Conservation (phyloP, 2,113 vertebrate species). For the Triplophysa tibetana region DNA sequence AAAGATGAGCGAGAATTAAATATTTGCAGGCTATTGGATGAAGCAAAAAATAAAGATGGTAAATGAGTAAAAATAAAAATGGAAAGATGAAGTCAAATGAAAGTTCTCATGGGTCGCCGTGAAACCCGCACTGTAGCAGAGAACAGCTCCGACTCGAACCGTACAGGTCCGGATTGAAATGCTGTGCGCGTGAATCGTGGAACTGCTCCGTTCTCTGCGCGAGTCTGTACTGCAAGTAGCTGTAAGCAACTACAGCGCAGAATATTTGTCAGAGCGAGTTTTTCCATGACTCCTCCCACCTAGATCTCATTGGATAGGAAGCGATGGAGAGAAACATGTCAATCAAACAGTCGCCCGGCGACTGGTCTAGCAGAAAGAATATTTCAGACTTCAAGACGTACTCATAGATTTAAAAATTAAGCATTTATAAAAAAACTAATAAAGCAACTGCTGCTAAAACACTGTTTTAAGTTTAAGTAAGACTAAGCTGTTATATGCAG, state of each 20-base stretch:
- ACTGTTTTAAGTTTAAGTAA: not conserved
- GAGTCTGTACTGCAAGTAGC: slow-evolving; percentile 70
- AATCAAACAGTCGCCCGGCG: slow-evolving; percentile 62
- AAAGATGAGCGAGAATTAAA: slow-evolving; percentile 45
- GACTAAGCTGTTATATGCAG: not conserved
- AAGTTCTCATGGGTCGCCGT: slow-evolving; percentile 69
- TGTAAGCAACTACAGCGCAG: slow-evolving; percentile 61
- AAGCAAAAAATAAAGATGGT: slow-evolving; percentile 59
- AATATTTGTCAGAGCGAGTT: slow-evolving; percentile 68
- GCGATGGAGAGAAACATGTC: slow-evolving; percentile 60
- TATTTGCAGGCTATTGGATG: slow-evolving; percentile 57
- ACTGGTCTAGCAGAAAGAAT: slow-evolving; percentile 46
- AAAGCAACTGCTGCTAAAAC: not conserved
- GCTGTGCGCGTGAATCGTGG: slow-evolving; percentile 50
- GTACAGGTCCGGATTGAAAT: slow-evolving; percentile 59
- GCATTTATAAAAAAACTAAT: not conserved
- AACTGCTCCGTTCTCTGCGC: slow-evolving; percentile 54
- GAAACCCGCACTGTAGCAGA: slow-evolving; percentile 49
- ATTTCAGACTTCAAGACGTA: slow-evolving; percentile 26
- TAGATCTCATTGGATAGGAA: slow-evolving; percentile 68
- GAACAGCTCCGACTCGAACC: slow-evolving; percentile 52
- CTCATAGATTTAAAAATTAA: slow-evolving; percentile 1
- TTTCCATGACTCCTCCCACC: slow-evolving; percentile 64
- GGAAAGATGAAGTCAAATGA: slow-evolving; percentile 64
- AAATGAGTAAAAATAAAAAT: slow-evolving; percentile 48